Conservation (phyloP, 2,888 invertebrate genomes). For the Drosophila yooni region DNA sequence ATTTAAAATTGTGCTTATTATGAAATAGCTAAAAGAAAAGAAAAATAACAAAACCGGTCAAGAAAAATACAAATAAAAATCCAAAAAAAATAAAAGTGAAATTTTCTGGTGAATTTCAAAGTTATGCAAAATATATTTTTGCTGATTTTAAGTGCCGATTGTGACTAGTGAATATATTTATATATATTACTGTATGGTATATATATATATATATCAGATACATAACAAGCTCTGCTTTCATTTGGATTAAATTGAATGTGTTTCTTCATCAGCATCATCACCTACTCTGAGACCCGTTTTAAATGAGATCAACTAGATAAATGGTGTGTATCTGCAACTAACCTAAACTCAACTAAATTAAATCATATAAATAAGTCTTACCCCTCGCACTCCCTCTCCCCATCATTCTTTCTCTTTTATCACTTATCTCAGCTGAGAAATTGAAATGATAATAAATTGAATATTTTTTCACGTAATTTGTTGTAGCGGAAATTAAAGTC, state of each 20-base stretch:
- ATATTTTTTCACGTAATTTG: slow-evolving; percentile 44
- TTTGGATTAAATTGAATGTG: slow-evolving; percentile 17
- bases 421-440: slow-evolving; percentile 2
- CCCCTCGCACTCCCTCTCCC: neutral
- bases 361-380: slow-evolving; percentile 18
- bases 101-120: slow-evolving; percentile 48
- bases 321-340: slow-evolving; percentile 75
- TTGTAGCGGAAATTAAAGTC: slow-evolving; percentile 46
- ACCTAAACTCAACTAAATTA: slow-evolving; percentile 31
- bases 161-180: slow-evolving; percentile 42
- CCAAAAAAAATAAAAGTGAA: slow-evolving; percentile 45
- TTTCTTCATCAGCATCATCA: slow-evolving; percentile 13
- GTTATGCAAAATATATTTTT: slow-evolving; percentile 49
- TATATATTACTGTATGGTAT: slow-evolving; percentile 1
- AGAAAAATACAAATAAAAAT: slow-evolving; percentile 12
- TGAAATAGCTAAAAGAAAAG: slow-evolving; percentile 31
- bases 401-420: neutral
- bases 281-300: slow-evolving; percentile 59
- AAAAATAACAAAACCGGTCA: slow-evolving; percentile 46
- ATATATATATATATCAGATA: slow-evolving; percentile 34
- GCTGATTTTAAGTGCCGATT: slow-evolving; percentile 43
- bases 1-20: slow-evolving; percentile 45
- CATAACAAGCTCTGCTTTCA: slow-evolving; percentile 16
- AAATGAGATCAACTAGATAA: slow-evolving; percentile 80
- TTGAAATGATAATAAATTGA: slow-evolving; percentile 54